A percentile compares a stretch with the other conserved stretches of the same genome.
Evolutionary conservation across 2,797 vertebrate genomes (phyloP).

Genomic region (Lepilemur ruficaudatus): DNA sequence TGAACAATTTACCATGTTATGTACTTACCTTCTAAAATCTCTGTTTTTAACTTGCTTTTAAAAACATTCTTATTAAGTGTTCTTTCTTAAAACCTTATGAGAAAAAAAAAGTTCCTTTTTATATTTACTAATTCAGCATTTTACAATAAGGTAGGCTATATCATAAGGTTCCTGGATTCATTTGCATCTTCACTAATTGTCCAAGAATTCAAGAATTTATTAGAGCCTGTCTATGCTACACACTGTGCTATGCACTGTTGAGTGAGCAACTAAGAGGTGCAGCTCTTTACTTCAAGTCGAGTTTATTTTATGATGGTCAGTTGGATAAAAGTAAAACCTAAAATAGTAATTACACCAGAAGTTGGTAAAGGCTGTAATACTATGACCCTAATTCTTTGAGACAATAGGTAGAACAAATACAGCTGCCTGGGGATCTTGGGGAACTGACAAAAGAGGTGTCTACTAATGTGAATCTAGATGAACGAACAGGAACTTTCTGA

Average conservation of each 20-base stretch:
- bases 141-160: background rate
- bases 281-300: background rate
- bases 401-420: background rate
- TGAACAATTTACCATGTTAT: background rate
- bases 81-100: background rate
- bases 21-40: background rate
- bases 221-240: background rate
- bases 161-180: background rate
- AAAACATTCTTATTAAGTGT: background rate
- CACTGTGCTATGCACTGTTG: fast-evolving
- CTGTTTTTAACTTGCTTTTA: background rate
- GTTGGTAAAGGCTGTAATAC: background rate
- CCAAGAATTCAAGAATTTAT: background rate
- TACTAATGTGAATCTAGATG: background rate
- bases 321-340: background rate
- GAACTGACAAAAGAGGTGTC: background rate
- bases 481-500: background rate
- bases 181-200: background rate
- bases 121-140: background rate
- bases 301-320: background rate
- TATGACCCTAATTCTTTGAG: background rate
- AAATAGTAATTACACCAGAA: background rate
- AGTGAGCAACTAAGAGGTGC: background rate
- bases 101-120: background rate
- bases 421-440: background rate